Conservation (phyloP, 2,797 vertebrate genomes). For the Falco biarmicus region DNA sequence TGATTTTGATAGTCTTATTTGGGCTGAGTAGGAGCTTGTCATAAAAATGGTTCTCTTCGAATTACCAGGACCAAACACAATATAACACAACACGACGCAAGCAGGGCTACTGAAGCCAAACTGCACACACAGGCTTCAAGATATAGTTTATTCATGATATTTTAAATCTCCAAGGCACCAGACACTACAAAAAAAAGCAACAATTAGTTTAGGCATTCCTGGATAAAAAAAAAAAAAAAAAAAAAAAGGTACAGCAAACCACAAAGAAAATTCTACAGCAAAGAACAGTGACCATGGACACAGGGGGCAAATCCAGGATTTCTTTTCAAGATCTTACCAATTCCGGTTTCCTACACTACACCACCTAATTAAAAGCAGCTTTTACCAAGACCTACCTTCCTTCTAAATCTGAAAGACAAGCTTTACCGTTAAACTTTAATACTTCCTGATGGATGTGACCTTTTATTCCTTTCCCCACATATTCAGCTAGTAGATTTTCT, state of each 20-base stretch:
- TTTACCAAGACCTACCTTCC: neutral
- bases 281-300: neutral
- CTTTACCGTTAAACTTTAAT: neutral
- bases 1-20: neutral
- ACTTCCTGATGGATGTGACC: neutral
- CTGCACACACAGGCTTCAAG: neutral
- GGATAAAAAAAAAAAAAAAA: neutral
- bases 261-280: neutral
- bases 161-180: neutral
- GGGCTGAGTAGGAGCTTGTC: neutral
- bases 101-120: neutral
- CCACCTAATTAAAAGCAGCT: slow-evolving; percentile 6
- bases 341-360: neutral
- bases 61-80: neutral
- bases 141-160: neutral
- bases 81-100: neutral
- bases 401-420: slow-evolving; percentile 13
- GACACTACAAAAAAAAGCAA: neutral
- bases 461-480: neutral
- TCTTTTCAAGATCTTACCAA: neutral
- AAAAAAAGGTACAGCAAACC: neutral
- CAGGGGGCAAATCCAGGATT: neutral
- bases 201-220: neutral
- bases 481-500: neutral
- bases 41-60: neutral